phyloP scores from a whole-genome alignment of 1,140 invertebrate genomes.

The Drosophila cardini region DNA sequence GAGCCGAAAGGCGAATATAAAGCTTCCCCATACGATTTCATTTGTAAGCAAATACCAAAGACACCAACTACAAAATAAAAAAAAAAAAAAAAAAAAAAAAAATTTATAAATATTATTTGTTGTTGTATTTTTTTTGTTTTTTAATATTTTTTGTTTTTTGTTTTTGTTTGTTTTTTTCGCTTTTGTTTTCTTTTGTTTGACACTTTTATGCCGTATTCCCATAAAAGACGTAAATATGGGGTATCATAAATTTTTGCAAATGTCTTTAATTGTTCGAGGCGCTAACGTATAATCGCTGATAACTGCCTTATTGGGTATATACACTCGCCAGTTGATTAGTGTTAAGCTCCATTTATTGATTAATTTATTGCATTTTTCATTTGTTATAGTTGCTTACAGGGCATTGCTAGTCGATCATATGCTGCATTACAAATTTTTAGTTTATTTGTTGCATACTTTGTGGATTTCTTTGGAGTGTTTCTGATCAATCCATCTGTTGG shows the following conservation, averaged over 20 bases:
- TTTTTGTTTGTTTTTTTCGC: conserved; percentile 4
- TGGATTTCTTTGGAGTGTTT: background rate
- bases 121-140: conserved; percentile 3
- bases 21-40: conserved; percentile 30
- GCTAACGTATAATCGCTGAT: background rate
- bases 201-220: conserved; percentile 27
- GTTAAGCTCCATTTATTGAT: background rate
- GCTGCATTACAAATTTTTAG: background rate
- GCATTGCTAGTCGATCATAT: background rate
- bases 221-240: conserved; percentile 10
- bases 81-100: conserved; percentile 11
- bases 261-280: conserved; percentile 7
- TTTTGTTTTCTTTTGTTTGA: conserved; percentile 30
- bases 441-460: conserved; percentile 35
- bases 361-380: background rate
- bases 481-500: background rate
- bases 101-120: conserved; percentile 19
- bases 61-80: background rate
- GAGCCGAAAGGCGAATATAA: background rate
- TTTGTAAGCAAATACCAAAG: conserved; percentile 22
- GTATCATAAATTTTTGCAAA: conserved; percentile 32
- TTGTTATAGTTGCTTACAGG: background rate
- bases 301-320: conserved; percentile 4
- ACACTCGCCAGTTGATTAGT: background rate
- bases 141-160: conserved; percentile 10